Percentiles rank a stretch among this genome's conserved stretches.
These are phyloP conservation scores for Xyliphius kryptos DNA, from an alignment of 2,113 vertebrate species.

Conservation along the genomic window DNA sequence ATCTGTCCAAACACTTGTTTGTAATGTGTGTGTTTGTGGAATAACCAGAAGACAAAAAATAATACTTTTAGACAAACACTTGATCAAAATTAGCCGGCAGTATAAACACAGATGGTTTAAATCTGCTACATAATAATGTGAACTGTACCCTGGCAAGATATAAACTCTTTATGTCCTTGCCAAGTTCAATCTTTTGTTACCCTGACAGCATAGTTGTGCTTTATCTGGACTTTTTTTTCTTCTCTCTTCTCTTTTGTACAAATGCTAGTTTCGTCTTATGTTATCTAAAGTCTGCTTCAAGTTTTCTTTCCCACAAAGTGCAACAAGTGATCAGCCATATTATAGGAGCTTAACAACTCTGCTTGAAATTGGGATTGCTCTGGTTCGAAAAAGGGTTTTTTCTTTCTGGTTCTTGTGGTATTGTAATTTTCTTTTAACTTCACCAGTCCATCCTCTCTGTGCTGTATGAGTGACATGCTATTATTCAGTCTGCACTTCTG, in stretches of 20 bases:
- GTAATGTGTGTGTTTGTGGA: too few species aligned
- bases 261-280: conserved; percentile 2
- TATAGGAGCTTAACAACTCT: too few species aligned
- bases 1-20: too few species aligned
- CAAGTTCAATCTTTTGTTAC: conserved; percentile 27
- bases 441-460: conserved; percentile 7
- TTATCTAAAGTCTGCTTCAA: conserved; percentile 14
- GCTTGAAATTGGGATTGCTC: too few species aligned
- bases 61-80: too few species aligned
- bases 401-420: neutral
- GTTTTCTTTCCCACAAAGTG: neutral
- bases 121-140: conserved; percentile 28
- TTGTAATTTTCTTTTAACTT: conserved; percentile 13
- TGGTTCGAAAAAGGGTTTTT: too few species aligned
- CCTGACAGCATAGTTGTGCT: conserved; percentile 6
- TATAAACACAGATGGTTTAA: too few species aligned
- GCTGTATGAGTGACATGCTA: conserved; percentile 24
- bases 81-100: too few species aligned
- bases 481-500: conserved; percentile 26
- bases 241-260: neutral
- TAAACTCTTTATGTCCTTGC: conserved; percentile 45
- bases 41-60: too few species aligned
- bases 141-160: conserved; percentile 44
- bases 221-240: neutral
- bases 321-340: too few species aligned